Percentiles rank a stretch among this genome's conserved stretches.
Evolutionary conservation across 2,888 invertebrate species (phyloP).

Genomic region (Cataglyphis albicans): DNA sequence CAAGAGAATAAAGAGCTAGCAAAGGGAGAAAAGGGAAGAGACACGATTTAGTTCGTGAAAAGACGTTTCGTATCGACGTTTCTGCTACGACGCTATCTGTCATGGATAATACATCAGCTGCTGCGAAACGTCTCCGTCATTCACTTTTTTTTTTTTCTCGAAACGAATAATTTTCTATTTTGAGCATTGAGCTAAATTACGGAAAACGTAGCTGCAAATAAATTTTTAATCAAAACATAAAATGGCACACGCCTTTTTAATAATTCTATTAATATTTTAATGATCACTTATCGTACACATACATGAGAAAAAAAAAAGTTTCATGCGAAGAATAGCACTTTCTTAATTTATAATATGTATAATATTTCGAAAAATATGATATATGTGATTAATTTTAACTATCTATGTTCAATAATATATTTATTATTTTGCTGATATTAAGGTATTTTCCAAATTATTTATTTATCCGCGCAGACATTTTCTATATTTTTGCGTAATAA

Average conservation of each 20-base stretch:
- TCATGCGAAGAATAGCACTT: background rate
- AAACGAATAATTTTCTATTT: slow-evolving; percentile 27
- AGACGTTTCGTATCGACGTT: slow-evolving; percentile 71
- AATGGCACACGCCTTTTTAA: background rate
- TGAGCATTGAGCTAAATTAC: slow-evolving; percentile 29
- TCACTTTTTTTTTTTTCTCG: slow-evolving; percentile 42
- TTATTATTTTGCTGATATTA: background rate
- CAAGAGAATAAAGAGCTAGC: slow-evolving; percentile 10
- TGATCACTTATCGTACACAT: background rate
- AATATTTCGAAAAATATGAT: background rate
- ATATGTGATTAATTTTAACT: background rate
- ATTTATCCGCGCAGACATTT: background rate
- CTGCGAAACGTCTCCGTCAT: slow-evolving; percentile 68
- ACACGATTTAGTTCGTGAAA: slow-evolving; percentile 66
- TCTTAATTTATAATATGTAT: background rate
- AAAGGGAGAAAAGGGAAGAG: slow-evolving; percentile 32
- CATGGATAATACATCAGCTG: slow-evolving; percentile 75
- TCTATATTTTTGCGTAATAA: background rate
- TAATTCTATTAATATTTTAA: background rate
- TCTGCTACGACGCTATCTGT: slow-evolving; percentile 74
- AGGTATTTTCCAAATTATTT: slow-evolving; percentile 7
- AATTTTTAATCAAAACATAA: slow-evolving; percentile 29
- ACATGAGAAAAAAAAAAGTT: background rate
- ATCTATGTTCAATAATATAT: background rate
- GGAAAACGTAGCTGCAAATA: slow-evolving; percentile 28